Percentiles rank a stretch among this genome's conserved stretches.
phyloP scores from a whole-genome alignment of 1,140 invertebrate genomes.

The Lepidostoma basale region DNA sequence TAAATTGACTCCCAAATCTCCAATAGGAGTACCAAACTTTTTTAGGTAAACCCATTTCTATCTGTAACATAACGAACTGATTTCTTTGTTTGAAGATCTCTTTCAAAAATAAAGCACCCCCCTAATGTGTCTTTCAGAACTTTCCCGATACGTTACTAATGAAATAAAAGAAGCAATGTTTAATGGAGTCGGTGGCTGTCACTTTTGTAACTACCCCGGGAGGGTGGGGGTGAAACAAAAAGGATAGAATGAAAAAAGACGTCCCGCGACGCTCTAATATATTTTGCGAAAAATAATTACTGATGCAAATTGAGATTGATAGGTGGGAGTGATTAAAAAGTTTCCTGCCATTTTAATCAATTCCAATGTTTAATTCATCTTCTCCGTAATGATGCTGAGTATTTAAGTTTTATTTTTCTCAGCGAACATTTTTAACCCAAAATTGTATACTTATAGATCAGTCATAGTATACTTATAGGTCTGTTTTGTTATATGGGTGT shows the following conservation, averaged over 20 bases:
- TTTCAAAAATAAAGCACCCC: not conserved
- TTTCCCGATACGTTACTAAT: conserved; percentile 18
- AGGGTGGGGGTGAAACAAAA: not conserved
- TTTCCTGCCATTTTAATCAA: conserved; percentile 26
- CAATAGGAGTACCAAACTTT: too few relatives aligned
- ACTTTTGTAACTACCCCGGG: conserved; percentile 22
- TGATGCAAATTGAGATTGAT: conserved; percentile 45
- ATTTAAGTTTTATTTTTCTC: too few relatives aligned
- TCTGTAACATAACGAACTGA: too few relatives aligned
- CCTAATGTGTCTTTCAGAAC: not conserved
- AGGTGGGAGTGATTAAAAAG: conserved; percentile 44
- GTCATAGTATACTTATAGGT: too few relatives aligned
- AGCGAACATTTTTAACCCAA: too few relatives aligned
- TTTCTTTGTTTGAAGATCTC: too few relatives aligned
- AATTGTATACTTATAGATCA: too few relatives aligned
- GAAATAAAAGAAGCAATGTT: conserved; percentile 25
- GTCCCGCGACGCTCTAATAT: conserved; percentile 22
- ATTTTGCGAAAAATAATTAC: conserved; percentile 40
- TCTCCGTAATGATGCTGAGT: too few relatives aligned
- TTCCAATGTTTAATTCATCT: not conserved
- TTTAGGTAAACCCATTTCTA: too few relatives aligned
- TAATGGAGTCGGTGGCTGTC: conserved; percentile 44
- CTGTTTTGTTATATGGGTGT: too few relatives aligned
- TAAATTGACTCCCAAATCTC: too few relatives aligned
- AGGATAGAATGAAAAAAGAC: not conserved